Base-by-base conservation (phyloP, 2,888 invertebrate species). In the Idaea biselata region DNA sequence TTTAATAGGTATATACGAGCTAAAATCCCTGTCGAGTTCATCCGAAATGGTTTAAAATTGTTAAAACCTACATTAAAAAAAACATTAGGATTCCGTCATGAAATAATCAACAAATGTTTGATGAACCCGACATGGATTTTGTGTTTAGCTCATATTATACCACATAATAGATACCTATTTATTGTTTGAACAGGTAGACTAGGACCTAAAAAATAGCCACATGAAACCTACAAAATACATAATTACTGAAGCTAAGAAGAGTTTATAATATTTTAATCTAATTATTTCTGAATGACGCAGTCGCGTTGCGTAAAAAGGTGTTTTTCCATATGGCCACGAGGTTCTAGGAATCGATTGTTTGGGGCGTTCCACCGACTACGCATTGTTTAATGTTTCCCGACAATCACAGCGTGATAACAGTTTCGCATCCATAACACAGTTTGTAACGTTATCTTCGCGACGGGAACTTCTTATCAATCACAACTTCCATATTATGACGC, bases 401-500 rank as follows among this genome's bases (percentile, higher is more conserved):
- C 55, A 55, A 62, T 25, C 33, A 56, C 53, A 55, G 58, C 58
- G 58, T 57, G 55, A 63, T 68, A 64, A 33, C 59, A 67, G 69
- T 72, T 74, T 74, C 71, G 73, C 76, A 73, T 73, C 66, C 68
- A 75, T 25, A 61, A 64, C 11, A 64, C 14, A 44, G 14, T 44
- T 44, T 44, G 14, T 33, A 33, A 33, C 61, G 65, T 75, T 81
- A 82, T 78, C 79, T 65, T 54, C 64, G 33, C 65, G 69, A 79
- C 83, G 77, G 83, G 83, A 84, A 83, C 79, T 78, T 62, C 69
- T 75, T 84, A 84, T 83, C 83, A 59, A 64, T 58, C 63, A 62
- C 63, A 70, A 72, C 74, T 79, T 81, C 81, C 78, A 73, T 70
- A 68, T 67, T 56, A 14, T 71, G 62, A 66, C 68, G 63, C 63